Evolutionary conservation across 2,888 invertebrate species (phyloP).

Genomic region (Nasonia oneida): DNA sequence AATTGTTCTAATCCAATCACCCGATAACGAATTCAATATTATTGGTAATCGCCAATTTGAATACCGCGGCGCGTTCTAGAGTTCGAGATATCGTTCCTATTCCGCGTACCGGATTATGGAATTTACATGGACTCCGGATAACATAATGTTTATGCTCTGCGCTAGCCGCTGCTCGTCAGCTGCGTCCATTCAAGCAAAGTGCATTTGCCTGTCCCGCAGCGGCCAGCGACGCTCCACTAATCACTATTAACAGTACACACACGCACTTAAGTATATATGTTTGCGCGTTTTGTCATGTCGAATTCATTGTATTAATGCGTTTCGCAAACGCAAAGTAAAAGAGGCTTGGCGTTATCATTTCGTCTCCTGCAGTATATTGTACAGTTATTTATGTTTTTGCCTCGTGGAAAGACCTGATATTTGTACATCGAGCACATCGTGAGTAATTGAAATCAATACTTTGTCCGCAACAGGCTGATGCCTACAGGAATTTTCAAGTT

Average conservation of each 20-base stretch:
- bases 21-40: too few species aligned
- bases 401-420: conserved; percentile 13
- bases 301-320: background rate
- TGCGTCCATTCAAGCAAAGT: too few species aligned
- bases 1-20: too few species aligned
- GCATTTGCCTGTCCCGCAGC: too few species aligned
- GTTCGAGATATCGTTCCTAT: too few species aligned
- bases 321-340: background rate
- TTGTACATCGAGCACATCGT: background rate
- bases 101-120: too few species aligned
- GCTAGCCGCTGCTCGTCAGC: too few species aligned
- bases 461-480: background rate
- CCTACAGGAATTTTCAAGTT: background rate
- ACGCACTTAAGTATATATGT: background rate
- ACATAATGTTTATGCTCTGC: too few species aligned
- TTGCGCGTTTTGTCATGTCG: conserved; percentile 1
- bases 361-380: background rate
- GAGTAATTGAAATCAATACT: conserved; percentile 16
- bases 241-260: background rate
- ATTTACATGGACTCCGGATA: too few species aligned
- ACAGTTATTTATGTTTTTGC: conserved; percentile 28
- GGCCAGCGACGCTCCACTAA: background rate
- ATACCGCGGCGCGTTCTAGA: too few species aligned
- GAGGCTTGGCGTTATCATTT: background rate
- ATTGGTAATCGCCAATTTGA: too few species aligned